A percentile compares a stretch with the other conserved stretches of the same genome.
phyloP scores from a whole-genome alignment of 2,113 vertebrate species.

The Pao palembangensis region DNA sequence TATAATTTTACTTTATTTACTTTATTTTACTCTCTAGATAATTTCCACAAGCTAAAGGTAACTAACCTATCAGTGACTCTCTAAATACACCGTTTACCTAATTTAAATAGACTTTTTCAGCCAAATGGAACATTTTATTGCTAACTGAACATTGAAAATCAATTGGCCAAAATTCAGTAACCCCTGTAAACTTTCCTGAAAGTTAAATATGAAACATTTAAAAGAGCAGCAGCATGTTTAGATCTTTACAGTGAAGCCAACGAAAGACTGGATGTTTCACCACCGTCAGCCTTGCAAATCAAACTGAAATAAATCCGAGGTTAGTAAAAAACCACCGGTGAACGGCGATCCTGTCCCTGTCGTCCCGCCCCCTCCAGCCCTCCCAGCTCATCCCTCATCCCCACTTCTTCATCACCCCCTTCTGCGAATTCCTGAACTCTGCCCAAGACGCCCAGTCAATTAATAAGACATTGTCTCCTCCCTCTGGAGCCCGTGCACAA shows the following conservation, averaged over 20 bases:
- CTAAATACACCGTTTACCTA: too few species aligned
- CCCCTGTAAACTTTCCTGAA: too few species aligned
- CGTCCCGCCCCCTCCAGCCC: conserved; percentile 20
- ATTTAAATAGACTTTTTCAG: too few species aligned
- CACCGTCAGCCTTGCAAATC: conserved; percentile 41
- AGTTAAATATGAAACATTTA: neutral
- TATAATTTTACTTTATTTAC: too few species aligned
- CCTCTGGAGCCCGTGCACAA: conserved; percentile 68
- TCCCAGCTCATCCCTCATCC: conserved; percentile 40
- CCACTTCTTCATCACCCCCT: conserved; percentile 26
- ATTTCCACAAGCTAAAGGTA: too few species aligned
- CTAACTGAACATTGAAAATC: too few species aligned
- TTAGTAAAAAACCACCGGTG: conserved; percentile 21
- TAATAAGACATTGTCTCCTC: conserved; percentile 84
- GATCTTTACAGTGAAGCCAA: neutral
- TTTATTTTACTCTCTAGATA: too few species aligned
- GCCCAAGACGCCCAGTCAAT: conserved; percentile 80
- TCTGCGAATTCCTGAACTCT: conserved; percentile 73
- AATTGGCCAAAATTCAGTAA: too few species aligned
- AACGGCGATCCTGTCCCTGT: conserved; percentile 19
- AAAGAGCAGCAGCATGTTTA: neutral
- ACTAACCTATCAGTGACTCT: too few species aligned
- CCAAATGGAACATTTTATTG: too few species aligned
- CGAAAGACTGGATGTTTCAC: neutral
- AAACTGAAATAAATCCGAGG: conserved; percentile 56